These are phyloP conservation scores for Pipistrellus nathusii DNA, from an alignment of 2,797 vertebrate genomes.

Conservation along the genomic window DNA sequence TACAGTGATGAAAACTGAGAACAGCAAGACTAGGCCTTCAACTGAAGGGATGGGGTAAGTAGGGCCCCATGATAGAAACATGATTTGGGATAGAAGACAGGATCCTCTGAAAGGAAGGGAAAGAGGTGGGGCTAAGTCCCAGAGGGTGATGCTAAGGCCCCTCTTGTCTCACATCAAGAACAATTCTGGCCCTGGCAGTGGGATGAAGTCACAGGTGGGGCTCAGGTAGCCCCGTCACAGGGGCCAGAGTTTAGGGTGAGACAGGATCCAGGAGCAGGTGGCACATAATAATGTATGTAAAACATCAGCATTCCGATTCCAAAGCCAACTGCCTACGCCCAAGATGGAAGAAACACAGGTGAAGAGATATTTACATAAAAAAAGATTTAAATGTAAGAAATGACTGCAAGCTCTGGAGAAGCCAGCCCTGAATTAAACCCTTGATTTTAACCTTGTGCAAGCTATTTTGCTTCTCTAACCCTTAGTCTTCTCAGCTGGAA, in stretches of 20 bases:
- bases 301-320: background rate
- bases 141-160: background rate
- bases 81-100: background rate
- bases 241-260: background rate
- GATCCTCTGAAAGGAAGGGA: background rate
- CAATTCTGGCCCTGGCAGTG: background rate
- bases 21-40: background rate
- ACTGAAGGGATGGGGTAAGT: background rate
- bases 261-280: background rate
- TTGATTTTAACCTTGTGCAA: background rate
- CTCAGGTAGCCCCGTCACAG: background rate
- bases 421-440: conserved; percentile 28
- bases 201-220: background rate
- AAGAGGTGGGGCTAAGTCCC: background rate
- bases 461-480: background rate
- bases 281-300: background rate
- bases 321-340: background rate
- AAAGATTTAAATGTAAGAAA: conserved; percentile 52
- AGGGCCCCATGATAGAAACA: background rate
- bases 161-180: background rate
- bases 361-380: background rate
- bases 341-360: conserved; percentile 14
- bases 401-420: background rate
- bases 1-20: too few species aligned
- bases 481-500: background rate